phyloP scores from a whole-genome alignment of 2,888 invertebrate genomes.

The Candidula unifasciata region DNA sequence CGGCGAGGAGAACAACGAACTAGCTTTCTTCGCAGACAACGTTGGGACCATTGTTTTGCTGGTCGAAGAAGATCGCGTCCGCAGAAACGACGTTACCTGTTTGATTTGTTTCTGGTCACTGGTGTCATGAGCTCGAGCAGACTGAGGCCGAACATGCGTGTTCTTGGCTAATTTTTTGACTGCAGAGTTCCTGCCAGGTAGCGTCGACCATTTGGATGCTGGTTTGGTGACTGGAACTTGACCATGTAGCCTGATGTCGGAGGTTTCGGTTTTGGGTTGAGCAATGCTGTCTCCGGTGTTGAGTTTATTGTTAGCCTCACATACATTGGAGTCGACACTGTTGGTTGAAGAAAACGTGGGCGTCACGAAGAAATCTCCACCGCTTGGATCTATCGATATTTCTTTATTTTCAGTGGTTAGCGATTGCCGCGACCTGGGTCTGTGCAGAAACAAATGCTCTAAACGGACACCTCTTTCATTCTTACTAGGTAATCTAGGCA shows the following conservation, averaged over 20 bases:
- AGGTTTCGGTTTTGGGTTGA: not conserved
- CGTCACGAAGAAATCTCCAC: not conserved
- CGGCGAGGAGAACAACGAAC: not conserved
- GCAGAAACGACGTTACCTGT: not conserved
- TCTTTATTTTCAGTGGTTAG: not conserved
- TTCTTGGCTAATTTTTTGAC: not conserved
- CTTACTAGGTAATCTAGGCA: not conserved
- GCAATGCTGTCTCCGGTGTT: not conserved
- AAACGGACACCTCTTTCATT: not conserved
- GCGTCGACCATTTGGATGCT: not conserved
- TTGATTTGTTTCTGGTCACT: not conserved
- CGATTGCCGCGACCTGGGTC: not conserved
- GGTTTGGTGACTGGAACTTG: not conserved
- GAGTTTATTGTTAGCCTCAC: not conserved
- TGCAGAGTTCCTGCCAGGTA: not conserved
- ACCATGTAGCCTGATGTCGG: not conserved
- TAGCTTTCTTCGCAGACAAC: not conserved
- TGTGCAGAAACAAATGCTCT: not conserved
- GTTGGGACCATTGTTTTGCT: not conserved
- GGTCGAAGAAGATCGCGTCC: not conserved
- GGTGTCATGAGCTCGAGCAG: not conserved
- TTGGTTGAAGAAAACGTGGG: not conserved
- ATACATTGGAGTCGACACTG: not conserved
- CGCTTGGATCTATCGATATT: not conserved
- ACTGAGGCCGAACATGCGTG: not conserved